Percentiles rank a stretch among this genome's conserved stretches.
Evolutionary conservation across 2,113 vertebrate species (phyloP).

Genomic region (Balaeniceps rex): DNA sequence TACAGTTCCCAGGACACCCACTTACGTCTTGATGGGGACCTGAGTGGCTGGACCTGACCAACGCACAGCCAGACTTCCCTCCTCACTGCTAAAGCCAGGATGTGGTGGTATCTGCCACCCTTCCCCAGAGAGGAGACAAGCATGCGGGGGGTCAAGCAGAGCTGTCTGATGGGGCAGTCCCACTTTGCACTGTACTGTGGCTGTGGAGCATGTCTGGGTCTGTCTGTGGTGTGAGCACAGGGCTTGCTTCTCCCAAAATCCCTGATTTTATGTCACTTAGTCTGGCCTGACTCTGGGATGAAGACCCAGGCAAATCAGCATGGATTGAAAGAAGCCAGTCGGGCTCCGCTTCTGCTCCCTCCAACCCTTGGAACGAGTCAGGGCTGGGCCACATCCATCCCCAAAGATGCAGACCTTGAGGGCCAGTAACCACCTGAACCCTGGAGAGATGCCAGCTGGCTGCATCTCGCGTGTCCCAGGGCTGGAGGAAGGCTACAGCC

Average conservation of each 20-base stretch:
- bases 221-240: neutral
- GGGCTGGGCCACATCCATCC: neutral
- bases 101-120: neutral
- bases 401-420: neutral
- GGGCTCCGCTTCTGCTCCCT: neutral
- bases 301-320: neutral
- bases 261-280: neutral
- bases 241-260: neutral
- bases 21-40: neutral
- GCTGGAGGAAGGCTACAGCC: neutral
- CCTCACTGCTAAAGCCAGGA: neutral
- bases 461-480: neutral
- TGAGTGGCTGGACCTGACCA: neutral
- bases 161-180: neutral
- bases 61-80: neutral
- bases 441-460: neutral
- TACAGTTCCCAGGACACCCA: neutral
- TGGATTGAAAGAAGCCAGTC: rapidly evolving
- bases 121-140: rapidly evolving
- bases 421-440: neutral
- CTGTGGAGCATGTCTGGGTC: neutral
- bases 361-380: neutral
- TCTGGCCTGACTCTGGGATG: neutral
- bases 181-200: neutral
- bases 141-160: neutral